Percentiles rank a stretch among this genome's conserved stretches.
phyloP scores from a whole-genome alignment of 1,140 invertebrate species.

The Adoxophyes honmai region DNA sequence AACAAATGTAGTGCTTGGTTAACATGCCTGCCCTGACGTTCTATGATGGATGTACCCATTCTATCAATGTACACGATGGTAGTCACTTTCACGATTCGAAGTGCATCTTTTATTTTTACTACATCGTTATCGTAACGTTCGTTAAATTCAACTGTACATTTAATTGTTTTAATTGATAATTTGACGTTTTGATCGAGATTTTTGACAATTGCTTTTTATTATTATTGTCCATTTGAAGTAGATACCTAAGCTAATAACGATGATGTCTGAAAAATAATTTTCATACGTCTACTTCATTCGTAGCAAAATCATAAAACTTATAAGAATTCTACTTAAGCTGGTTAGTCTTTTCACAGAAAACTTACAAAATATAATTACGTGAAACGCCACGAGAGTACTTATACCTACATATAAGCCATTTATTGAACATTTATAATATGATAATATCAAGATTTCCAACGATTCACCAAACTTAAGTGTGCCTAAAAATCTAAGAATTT shows the following conservation, averaged over 20 bases:
- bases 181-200: too few relatives aligned
- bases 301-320: too few relatives aligned
- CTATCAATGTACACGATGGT: slow-evolving; percentile 11
- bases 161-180: slow-evolving; percentile 4
- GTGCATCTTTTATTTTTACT: slow-evolving; percentile 13
- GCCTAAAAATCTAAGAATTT: too few relatives aligned
- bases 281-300: neutral
- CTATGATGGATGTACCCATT: slow-evolving; percentile 25
- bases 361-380: too few relatives aligned
- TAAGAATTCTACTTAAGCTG: too few relatives aligned
- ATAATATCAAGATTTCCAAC: neutral
- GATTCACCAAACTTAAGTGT: neutral
- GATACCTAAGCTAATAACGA: too few relatives aligned
- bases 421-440: too few relatives aligned
- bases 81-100: neutral
- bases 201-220: too few relatives aligned
- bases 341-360: too few relatives aligned
- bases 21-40: slow-evolving; percentile 17
- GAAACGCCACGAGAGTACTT: too few relatives aligned
- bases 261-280: neutral
- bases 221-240: too few relatives aligned
- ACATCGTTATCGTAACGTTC: slow-evolving; percentile 6
- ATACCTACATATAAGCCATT: too few relatives aligned
- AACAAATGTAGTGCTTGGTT: slow-evolving; percentile 21
- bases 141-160: slow-evolving; percentile 3